A percentile compares a stretch with the other conserved stretches of the same genome.
Conservation (phyloP, 2,113 vertebrate species). For the Cnemophilus loriae region DNA sequence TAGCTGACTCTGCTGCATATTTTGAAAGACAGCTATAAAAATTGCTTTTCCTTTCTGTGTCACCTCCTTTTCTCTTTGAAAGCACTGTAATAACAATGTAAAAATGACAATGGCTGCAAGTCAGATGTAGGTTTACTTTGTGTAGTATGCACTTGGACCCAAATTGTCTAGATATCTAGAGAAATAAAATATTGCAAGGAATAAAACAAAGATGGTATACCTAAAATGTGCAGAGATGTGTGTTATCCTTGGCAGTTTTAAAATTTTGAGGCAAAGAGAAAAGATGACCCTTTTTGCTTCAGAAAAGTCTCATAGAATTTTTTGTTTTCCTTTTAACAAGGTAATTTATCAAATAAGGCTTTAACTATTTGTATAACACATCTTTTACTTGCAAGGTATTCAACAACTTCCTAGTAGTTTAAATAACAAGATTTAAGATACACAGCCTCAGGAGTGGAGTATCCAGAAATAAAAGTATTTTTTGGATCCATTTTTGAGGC, state of each 20-base stretch:
- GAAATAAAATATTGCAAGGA: background rate
- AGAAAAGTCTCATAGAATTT: background rate
- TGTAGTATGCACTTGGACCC: background rate
- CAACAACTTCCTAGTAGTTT: background rate
- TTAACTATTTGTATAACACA: background rate
- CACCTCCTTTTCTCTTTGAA: constrained; percentile 11
- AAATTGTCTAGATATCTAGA: background rate
- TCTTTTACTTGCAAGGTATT: background rate
- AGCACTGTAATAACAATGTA: background rate
- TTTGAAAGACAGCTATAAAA: background rate
- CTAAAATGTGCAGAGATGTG: background rate
- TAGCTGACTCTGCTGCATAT: background rate
- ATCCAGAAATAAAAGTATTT: background rate
- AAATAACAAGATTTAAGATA: background rate
- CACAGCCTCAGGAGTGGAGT: background rate
- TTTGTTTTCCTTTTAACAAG: background rate
- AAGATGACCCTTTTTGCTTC: background rate
- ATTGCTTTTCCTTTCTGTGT: background rate
- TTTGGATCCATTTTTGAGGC: background rate
- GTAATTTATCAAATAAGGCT: background rate
- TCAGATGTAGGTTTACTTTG: background rate
- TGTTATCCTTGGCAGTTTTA: background rate
- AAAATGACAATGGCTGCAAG: background rate
- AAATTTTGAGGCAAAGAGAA: background rate
- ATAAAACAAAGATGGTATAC: background rate